Evolutionary conservation across 1,140 invertebrate genomes (phyloP), one percentile per base, ranked within the genome.

Genomic region (Bombus sibiricus): DNA sequence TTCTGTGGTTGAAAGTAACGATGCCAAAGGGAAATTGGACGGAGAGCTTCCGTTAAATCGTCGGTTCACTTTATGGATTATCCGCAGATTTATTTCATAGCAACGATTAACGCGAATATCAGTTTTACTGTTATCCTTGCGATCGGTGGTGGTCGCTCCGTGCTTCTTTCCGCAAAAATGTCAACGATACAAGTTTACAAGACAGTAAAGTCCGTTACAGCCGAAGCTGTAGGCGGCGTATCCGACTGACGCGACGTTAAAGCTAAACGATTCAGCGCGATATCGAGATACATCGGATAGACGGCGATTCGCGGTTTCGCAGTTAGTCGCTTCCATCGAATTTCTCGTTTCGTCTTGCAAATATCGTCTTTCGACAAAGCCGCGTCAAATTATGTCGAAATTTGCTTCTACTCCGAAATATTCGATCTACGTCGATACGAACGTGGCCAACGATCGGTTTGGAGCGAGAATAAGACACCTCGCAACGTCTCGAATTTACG

Each of bases 201-300:
- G n/a, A 83, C 53, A 78, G 74, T 69, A 89, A 89, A 89, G 83
- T 32, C 57, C 64, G 57, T 41, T 47, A 57, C 3, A 0, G 18
- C 1, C 47, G 47, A 53, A 22, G 47, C 8, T 22, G 18, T 53
- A 22, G 47, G 18, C 47, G 18, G 18, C 18, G 18, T 53, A 22
- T 22, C 47, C 47, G 18, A 53, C 18, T 8, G 47, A 53, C 18
- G 47, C 47, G 47, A 22, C 18, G 47, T 53, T 53, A 6, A 53
- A 18, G 47, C 47, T 2, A 53, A 22, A 53, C 47, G 18, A 41
- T 34, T 34, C 59, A 41, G 43, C 69, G 79, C 76, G 88, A 79
- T 86, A 83, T 71, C 79, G 79, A 86, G 84, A 86, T 89, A 86
- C 18, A 8, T 83, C 76, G 84, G 28, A 74, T 34, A 6, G 34